These are phyloP conservation scores for Nasonia giraulti DNA, from an alignment of 1,140 invertebrate genomes.

Conservation along the genomic window DNA sequence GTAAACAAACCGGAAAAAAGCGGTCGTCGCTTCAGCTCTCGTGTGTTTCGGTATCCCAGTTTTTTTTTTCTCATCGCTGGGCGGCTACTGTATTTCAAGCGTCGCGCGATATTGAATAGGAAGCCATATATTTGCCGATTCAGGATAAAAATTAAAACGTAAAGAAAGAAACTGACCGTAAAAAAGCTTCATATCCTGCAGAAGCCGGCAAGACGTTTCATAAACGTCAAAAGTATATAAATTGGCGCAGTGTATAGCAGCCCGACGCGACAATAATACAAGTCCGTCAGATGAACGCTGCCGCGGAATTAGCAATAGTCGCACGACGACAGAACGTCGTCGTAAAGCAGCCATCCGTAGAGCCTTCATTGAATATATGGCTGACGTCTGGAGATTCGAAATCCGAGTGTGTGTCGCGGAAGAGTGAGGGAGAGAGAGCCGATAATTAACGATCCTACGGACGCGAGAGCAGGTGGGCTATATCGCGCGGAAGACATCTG, in stretches of 20 bases:
- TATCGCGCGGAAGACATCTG: conserved; percentile 38
- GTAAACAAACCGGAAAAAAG: background rate
- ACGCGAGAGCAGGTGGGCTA: background rate
- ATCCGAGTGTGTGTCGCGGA: background rate
- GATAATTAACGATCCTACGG: conserved; percentile 35
- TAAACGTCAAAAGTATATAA: background rate
- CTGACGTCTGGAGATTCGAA: too few relatives aligned
- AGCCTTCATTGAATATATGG: background rate
- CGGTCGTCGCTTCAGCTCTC: background rate
- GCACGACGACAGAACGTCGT: background rate
- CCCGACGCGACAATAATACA: background rate
- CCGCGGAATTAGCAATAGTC: background rate
- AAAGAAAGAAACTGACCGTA: too few relatives aligned
- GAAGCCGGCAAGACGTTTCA: background rate
- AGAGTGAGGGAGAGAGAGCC: background rate
- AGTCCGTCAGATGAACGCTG: background rate
- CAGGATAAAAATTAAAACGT: too few relatives aligned
- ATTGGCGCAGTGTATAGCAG: background rate
- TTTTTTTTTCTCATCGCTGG: background rate
- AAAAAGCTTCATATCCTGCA: too few relatives aligned
- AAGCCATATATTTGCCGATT: too few relatives aligned
- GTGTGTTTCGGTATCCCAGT: background rate
- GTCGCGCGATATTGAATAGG: too few relatives aligned
- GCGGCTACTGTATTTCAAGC: too few relatives aligned
- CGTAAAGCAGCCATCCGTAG: background rate